Evolutionary conservation across 2,113 vertebrate genomes (phyloP).

Genomic region (Drymodes brunneopygia): DNA sequence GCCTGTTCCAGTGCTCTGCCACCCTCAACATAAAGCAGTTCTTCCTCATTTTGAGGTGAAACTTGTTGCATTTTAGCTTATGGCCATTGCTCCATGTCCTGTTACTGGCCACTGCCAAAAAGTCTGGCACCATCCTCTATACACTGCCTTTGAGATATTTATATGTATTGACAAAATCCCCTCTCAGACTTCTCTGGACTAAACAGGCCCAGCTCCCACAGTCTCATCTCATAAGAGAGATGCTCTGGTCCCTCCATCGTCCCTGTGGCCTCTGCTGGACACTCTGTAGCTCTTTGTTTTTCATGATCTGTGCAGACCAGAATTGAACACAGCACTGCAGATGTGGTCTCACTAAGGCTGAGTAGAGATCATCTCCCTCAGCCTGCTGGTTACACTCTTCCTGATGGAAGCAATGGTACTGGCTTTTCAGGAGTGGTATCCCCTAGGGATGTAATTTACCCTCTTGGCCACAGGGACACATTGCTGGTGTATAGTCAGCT

Average conservation of each 20-base stretch:
- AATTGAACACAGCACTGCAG: background rate
- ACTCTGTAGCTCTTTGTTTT: background rate
- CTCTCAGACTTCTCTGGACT: background rate
- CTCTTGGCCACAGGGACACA: background rate
- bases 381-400: background rate
- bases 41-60: background rate
- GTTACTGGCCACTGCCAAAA: accelerated
- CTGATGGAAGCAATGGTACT: background rate
- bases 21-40: background rate
- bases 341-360: background rate
- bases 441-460: accelerated
- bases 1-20: background rate
- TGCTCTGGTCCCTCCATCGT: background rate
- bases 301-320: background rate
- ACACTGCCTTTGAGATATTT: background rate
- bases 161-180: background rate
- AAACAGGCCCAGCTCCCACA: background rate
- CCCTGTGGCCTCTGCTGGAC: background rate
- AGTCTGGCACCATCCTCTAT: background rate
- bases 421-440: background rate
- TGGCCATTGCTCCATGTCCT: background rate
- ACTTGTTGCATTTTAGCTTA: background rate
- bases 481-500: background rate
- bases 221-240: background rate
- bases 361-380: background rate